Base-by-base conservation (phyloP, 1,140 invertebrate species). In the Patella vulgata region DNA sequence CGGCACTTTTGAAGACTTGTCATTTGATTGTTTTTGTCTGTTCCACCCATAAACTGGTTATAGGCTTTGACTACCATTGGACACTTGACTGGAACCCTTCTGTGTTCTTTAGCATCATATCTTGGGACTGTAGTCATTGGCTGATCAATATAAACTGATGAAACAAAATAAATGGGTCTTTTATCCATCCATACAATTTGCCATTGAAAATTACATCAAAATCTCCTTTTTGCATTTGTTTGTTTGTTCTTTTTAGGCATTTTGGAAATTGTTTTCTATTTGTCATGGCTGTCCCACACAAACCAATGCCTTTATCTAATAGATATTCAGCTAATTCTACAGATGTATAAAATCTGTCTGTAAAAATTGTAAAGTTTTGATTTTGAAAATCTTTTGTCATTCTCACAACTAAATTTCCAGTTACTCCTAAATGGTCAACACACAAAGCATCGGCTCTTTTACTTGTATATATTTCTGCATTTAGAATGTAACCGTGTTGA, bases 21-120 rank as follows among this genome's bases (percentile, higher is more conserved):
- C 43, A 68, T 42, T 44, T 68, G 66, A 31, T 65, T 55, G 33
- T 51, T 59, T 30, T 64, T 51, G 31, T 68, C 66, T 19, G 58
- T 58, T 11, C 66, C 62, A 25, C 54, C 51, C 66, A 60, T 68
- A 51, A 59, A 33, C 12, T 21, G 3, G 19, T 55, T 51, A 33
- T 59, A 55, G 33, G 43, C 43, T 21, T 44, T 47, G 8, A 68
- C 65, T 14, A 42, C 39, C 8, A 3, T 43, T 11, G 66, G 66
- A 30, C 17, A n/a, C 21, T 52, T 48, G 5, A 43, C 46, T 54
- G 48, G 21, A 44, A n/a, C 21, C 19, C 65, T 25, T 3, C 27
- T 28, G n/a, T 58, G 46, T 3, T 51, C 39, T 0, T 2, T 1
- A 1, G 11, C 6, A 27, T 54, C 11, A 6, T 47, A 1, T 36